Base-by-base conservation (phyloP, 2,113 vertebrate genomes). In the Oenanthe oenanthe region DNA sequence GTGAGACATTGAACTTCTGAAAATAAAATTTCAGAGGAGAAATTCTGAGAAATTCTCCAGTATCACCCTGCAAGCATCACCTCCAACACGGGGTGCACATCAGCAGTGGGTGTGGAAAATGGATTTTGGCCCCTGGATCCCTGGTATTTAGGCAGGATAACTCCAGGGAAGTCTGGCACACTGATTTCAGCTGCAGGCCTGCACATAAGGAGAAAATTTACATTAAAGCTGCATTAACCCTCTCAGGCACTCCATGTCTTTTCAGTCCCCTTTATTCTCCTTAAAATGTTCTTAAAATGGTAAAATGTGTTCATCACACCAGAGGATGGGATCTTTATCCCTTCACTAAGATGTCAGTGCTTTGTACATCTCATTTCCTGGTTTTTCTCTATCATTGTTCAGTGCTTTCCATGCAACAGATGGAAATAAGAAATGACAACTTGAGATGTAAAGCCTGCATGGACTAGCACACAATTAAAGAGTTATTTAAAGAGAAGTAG, bases 361-460 rank as follows among this genome's bases (percentile, higher is more conserved):
- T 94, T 73, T 48, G n/a, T 34, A 42, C 18, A 16, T 54, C 42
- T 65, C 11, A 56, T 76, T 92, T 82, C n/a, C 16, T 42, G 16
- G 4, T 0, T 80, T 93, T 29, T 7, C 54, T n/a, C 43, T 51
- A 25, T 79, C 63, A 47, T 53, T 85, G 65, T 73, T 61, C 90
- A 65, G 16, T 15, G 45, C 56, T 94, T 70, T 58, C 50, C 29
- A 19, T 58, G 89, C 82, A 95, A 85, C 95, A 96, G 93, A 97
- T 96, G 94, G 95, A 79, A 96, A 82, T 67, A 38, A 25, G 43
- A 90, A 88, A 92, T 92, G 94, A 96, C 88, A 96, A 93, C 71
- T 88, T 66, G 88, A 90, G 85, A 93, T 92, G 85, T 71, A 94
- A 95, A 94, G 81, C 62, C 62, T 85, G 56, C 60, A 80, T 0